phyloP scores from a whole-genome alignment of 2,113 vertebrate genomes.

The Psilopogon haemacephalus region DNA sequence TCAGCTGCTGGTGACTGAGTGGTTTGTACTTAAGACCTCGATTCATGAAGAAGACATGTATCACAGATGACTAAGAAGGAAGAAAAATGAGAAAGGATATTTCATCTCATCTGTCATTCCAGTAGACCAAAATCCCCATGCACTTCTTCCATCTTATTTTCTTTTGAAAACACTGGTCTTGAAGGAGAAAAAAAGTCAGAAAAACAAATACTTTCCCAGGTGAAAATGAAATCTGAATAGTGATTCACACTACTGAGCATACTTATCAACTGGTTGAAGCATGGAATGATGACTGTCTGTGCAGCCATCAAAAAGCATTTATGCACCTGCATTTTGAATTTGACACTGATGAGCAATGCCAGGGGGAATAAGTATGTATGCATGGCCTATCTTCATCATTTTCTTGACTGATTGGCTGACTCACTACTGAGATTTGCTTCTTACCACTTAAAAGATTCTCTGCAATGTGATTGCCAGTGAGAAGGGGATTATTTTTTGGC shows the following conservation, averaged over 20 bases:
- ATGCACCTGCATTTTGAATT: constrained; percentile 21
- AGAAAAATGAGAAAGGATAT: not conserved
- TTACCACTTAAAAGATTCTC: constrained; percentile 16
- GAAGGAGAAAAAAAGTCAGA: not conserved
- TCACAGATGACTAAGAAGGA: not conserved
- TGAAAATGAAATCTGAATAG: not conserved
- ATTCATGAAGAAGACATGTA: not conserved
- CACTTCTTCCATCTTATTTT: not conserved
- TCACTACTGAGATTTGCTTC: constrained; percentile 30
- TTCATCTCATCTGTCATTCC: not conserved
- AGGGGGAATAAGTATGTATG: not conserved
- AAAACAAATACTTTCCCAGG: not conserved
- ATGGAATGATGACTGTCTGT: not conserved
- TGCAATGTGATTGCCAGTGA: constrained; percentile 5
- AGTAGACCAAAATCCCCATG: not conserved
- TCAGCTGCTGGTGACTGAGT: not conserved
- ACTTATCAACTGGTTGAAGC: constrained; percentile 18
- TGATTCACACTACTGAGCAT: not conserved
- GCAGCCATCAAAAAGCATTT: constrained; percentile 13
- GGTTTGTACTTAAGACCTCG: not conserved
- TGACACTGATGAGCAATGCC: constrained; percentile 26
- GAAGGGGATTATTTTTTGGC: constrained; percentile 30
- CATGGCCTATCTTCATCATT: constrained; percentile 19
- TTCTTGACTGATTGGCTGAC: constrained; percentile 56
- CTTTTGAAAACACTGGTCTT: not conserved